Conservation (phyloP, 2,797 vertebrate species). For the Anas capensis region DNA sequence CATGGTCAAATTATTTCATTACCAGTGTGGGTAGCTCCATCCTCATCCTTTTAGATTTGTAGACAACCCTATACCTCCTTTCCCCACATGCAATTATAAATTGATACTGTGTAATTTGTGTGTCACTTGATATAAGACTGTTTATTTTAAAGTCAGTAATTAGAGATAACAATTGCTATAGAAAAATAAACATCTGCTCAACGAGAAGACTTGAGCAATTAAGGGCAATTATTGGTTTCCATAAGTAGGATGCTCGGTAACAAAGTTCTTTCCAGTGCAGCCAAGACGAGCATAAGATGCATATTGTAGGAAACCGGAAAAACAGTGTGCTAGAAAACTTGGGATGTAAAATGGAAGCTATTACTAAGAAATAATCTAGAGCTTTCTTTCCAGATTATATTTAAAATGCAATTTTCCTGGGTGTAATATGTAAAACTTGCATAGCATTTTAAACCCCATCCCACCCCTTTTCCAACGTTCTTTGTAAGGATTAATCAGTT, state of each 20-base stretch:
- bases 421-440: conserved; percentile 21
- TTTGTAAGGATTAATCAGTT: conserved; percentile 67
- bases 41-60: conserved; percentile 21
- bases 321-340: background rate
- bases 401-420: conserved; percentile 26
- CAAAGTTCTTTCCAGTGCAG: conserved; percentile 2
- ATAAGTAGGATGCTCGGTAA: background rate
- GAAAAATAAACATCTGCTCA: conserved; percentile 71
- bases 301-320: background rate
- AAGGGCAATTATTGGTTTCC: conserved; percentile 43
- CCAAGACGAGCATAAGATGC: background rate
- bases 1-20: conserved; percentile 55
- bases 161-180: conserved; percentile 70
- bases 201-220: conserved; percentile 43
- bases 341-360: background rate
- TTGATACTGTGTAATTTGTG: conserved; percentile 52
- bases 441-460: background rate
- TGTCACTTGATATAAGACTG: conserved; percentile 48
- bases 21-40: background rate
- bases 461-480: background rate
- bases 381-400: conserved; percentile 34
- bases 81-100: conserved; percentile 49
- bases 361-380: conserved; percentile 20
- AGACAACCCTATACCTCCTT: conserved; percentile 14
- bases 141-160: conserved; percentile 69